Percentiles rank a stretch among this genome's conserved stretches.
phyloP scores from a whole-genome alignment of 1,140 invertebrate genomes.

The Diploscapter pachys region DNA sequence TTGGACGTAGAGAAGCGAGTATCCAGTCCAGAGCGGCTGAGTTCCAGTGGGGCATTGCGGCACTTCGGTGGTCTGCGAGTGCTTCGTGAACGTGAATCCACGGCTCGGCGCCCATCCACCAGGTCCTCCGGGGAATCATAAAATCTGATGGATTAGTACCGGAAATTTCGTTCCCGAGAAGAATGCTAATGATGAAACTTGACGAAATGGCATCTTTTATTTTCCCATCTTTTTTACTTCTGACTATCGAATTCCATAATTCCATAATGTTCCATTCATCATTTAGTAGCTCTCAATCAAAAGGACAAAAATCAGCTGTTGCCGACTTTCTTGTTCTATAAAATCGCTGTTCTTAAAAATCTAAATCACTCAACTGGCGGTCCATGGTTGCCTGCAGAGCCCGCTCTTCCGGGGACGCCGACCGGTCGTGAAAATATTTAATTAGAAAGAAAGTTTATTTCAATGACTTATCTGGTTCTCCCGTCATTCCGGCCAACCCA shows the following conservation, averaged over 20 bases:
- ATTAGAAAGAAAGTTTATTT: background rate
- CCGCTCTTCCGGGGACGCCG: conserved; percentile 40
- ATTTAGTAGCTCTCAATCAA: too few species aligned
- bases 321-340: too few species aligned
- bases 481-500: conserved; percentile 42
- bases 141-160: conserved; percentile 60
- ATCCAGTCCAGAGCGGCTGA: conserved; percentile 85
- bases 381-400: conserved; percentile 42
- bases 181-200: too few species aligned
- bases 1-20: conserved; percentile 86
- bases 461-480: conserved; percentile 39
- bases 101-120: conserved; percentile 69
- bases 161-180: too few species aligned
- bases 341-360: too few species aligned
- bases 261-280: too few species aligned
- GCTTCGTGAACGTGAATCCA: conserved; percentile 80
- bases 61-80: conserved; percentile 83
- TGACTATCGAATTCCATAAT: too few species aligned
- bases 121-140: conserved; percentile 62
- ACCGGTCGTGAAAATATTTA: conserved; percentile 34
- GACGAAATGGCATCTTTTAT: too few species aligned
- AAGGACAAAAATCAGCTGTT: too few species aligned
- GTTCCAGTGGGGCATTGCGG: conserved; percentile 82
- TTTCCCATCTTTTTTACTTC: too few species aligned
- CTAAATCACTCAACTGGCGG: conserved; percentile 16